phyloP scores from a whole-genome alignment of 2,113 vertebrate genomes.

The Phasianus colchicus region DNA sequence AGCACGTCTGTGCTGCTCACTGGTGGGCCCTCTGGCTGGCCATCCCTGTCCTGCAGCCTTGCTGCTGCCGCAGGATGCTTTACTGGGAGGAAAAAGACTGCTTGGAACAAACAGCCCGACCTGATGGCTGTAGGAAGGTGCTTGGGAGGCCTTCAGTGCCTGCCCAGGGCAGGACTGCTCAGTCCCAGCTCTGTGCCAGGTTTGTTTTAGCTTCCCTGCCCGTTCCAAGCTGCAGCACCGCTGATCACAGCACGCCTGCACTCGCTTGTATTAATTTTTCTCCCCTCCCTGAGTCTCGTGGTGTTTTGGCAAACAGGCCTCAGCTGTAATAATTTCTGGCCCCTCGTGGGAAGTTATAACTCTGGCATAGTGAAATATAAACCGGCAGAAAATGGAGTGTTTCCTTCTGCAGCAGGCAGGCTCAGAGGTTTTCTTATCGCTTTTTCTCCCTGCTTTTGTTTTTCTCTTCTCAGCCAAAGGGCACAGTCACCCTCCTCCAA shows the following conservation, averaged over 20 bases:
- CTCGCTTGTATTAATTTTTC: background rate
- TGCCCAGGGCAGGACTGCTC: background rate
- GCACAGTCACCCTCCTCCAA: background rate
- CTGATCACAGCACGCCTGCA: background rate
- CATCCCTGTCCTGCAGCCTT: background rate
- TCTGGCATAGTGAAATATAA: background rate
- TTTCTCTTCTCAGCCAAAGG: background rate
- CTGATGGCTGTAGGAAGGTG: background rate
- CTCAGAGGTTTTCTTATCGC: background rate
- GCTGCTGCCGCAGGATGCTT: background rate
- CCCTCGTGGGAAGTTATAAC: background rate
- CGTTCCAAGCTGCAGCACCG: rapidly evolving
- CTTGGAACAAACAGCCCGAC: background rate
- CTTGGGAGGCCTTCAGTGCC: background rate
- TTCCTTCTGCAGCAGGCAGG: background rate
- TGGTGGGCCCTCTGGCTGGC: background rate
- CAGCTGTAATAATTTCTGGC: background rate
- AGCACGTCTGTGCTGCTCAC: background rate
- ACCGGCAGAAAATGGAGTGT: background rate
- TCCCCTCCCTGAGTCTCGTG: background rate
- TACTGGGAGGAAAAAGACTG: background rate
- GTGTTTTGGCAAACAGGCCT: background rate
- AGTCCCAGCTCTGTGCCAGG: background rate
- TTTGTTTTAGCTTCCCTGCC: background rate
- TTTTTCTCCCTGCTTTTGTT: background rate